phyloP scores from a whole-genome alignment of 2,113 vertebrate species.

The Pardalotus punctatus region DNA sequence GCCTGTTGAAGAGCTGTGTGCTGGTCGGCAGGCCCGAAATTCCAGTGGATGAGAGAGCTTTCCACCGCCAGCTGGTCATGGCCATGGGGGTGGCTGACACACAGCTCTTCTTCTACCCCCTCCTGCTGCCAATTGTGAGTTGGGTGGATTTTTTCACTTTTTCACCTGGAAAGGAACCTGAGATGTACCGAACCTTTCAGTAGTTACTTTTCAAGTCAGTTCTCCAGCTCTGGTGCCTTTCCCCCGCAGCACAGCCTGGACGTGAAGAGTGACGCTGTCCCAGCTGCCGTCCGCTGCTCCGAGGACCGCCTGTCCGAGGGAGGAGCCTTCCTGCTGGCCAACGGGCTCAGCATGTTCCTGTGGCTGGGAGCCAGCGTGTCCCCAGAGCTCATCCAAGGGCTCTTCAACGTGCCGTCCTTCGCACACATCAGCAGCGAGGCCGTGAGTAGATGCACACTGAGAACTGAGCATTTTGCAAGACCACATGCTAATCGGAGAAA shows the following conservation, averaged over 20 bases:
- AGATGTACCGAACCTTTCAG: background rate
- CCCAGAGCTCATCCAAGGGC: slow-evolving; percentile 85
- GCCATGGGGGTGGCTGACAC: slow-evolving; percentile 90
- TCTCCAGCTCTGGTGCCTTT: background rate
- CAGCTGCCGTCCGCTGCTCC: slow-evolving; percentile 83
- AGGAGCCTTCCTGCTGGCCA: slow-evolving; percentile 88
- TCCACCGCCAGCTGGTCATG: slow-evolving; percentile 83
- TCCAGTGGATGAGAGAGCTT: slow-evolving; percentile 83
- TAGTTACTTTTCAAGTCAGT: background rate
- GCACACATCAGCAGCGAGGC: slow-evolving; percentile 81
- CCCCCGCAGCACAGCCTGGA: slow-evolving; percentile 82
- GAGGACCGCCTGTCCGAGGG: slow-evolving; percentile 86
- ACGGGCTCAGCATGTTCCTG: slow-evolving; percentile 84
- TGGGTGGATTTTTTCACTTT: background rate
- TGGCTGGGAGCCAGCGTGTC: slow-evolving; percentile 87
- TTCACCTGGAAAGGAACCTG: background rate
- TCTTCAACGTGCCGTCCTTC: slow-evolving; percentile 89
- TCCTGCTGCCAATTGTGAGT: slow-evolving; percentile 87
- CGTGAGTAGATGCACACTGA: slow-evolving; percentile 67
- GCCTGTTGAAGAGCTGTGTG: slow-evolving; percentile 86
- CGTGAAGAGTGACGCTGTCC: slow-evolving; percentile 62
- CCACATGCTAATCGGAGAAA: background rate
- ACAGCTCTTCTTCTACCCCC: slow-evolving; percentile 90
- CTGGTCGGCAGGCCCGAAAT: slow-evolving; percentile 83
- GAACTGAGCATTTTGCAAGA: background rate